Conservation (phyloP, 1,140 invertebrate species). For the Neotoxoptera formosana region DNA sequence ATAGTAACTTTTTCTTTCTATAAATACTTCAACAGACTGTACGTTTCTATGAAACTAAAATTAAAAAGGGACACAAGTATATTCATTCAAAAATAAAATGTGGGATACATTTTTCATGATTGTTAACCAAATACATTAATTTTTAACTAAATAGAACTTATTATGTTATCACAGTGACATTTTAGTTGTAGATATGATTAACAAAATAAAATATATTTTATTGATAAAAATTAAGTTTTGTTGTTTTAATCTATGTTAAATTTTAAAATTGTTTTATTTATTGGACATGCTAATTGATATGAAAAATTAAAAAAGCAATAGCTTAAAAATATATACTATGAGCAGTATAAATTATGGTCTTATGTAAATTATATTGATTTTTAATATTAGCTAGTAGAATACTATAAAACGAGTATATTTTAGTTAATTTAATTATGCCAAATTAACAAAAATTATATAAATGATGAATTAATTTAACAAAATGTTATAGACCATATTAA, state of each 20-base stretch:
- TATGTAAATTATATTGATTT: not conserved
- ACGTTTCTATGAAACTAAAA: conserved; percentile 31
- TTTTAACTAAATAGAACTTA: conserved; percentile 34
- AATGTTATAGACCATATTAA: too few relatives aligned
- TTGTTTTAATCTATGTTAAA: not conserved
- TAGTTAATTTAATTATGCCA: not conserved
- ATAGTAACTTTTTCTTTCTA: not conserved
- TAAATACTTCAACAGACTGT: not conserved
- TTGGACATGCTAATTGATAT: not conserved
- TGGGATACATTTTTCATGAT: conserved; percentile 30
- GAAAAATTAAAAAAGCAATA: not conserved
- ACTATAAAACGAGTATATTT: not conserved
- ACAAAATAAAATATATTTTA: conserved; percentile 46
- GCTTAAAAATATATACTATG: not conserved
- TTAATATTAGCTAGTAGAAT: not conserved
- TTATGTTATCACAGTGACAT: conserved; percentile 34
- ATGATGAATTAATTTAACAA: too few relatives aligned
- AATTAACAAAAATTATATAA: too few relatives aligned
- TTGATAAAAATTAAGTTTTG: conserved; percentile 29
- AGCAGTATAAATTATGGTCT: not conserved
- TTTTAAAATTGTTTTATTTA: not conserved
- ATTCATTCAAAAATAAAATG: conserved; percentile 5
- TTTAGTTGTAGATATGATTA: conserved; percentile 47
- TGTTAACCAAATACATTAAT: conserved; percentile 43
- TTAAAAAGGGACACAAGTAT: conserved; percentile 19